These are phyloP conservation scores for Lithobates sylvaticus DNA, from an alignment of 2,797 vertebrate species.

Conservation along the genomic window DNA sequence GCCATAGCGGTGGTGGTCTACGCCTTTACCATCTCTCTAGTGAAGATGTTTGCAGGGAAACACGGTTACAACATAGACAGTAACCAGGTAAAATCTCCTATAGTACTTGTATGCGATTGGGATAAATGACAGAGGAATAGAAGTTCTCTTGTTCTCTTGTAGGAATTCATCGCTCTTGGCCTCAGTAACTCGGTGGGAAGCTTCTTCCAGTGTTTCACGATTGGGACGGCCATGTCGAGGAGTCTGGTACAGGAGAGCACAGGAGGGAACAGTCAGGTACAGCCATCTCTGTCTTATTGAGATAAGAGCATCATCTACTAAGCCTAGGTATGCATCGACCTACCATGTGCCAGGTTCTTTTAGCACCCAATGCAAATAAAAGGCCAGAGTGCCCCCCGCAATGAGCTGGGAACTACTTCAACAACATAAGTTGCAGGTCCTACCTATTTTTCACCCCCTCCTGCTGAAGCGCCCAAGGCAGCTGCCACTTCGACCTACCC, in stretches of 20 bases:
- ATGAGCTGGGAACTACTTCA: no score
- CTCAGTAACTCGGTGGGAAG: constrained; percentile 88
- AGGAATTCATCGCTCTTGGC: constrained; percentile 95
- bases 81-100: constrained; percentile 83
- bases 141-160: constrained; percentile 33
- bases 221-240: constrained; percentile 95
- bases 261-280: constrained; percentile 94
- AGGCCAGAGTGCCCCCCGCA: no score
- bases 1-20: constrained; percentile 93
- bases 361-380: no score
- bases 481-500: no score
- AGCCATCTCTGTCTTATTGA: no score
- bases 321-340: no score
- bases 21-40: constrained; percentile 93
- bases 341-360: no score
- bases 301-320: no score
- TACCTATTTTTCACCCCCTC: no score
- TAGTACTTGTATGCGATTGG: background rate
- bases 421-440: no score
- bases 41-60: constrained; percentile 92
- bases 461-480: no score
- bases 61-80: constrained; percentile 96
- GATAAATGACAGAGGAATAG: background rate
- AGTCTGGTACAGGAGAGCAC: constrained; percentile 93
- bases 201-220: constrained; percentile 92